Conservation (phyloP, 2,888 invertebrate species). For the Himalopsyche kuldschensis region DNA sequence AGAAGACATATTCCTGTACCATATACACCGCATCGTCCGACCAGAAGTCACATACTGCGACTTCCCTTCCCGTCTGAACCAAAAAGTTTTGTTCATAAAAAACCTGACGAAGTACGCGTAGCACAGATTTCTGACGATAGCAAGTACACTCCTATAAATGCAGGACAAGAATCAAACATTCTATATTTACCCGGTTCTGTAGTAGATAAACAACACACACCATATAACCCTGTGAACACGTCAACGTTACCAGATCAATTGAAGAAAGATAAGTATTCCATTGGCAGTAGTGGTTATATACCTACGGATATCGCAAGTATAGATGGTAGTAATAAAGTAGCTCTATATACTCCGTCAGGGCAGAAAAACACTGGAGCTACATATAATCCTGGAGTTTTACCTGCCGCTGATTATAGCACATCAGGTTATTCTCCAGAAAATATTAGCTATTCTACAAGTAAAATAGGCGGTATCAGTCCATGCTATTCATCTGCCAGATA, state of each 20-base stretch:
- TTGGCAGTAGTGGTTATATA: slow-evolving; percentile 2
- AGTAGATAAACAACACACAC: slow-evolving; percentile 5
- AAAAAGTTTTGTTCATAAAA: not conserved
- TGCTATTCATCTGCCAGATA: slow-evolving; percentile 44
- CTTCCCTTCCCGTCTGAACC: slow-evolving; percentile 1
- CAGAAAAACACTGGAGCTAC: slow-evolving; percentile 14
- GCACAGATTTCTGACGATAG: not conserved
- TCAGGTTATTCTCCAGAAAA: slow-evolving; percentile 22
- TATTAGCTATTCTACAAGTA: slow-evolving; percentile 2
- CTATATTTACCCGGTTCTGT: slow-evolving; percentile 23
- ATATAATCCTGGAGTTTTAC: slow-evolving; percentile 28
- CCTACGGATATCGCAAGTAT: slow-evolving; percentile 20
- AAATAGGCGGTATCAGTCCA: slow-evolving; percentile 2
- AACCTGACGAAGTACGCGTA: not conserved
- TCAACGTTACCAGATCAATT: not conserved
- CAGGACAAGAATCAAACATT: slow-evolving; percentile 2
- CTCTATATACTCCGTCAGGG: slow-evolving; percentile 21
- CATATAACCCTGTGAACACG: slow-evolving; percentile 21
- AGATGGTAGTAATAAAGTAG: not conserved
- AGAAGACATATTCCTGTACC: slow-evolving; percentile 58
- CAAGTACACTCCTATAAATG: slow-evolving; percentile 15
- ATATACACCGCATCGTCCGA: slow-evolving; percentile 56
- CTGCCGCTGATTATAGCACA: slow-evolving; percentile 13
- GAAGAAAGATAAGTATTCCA: not conserved
- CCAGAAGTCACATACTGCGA: slow-evolving; percentile 19